Evolutionary conservation across 2,888 invertebrate species (phyloP).

Genomic region (Pelosia muscerda): DNA sequence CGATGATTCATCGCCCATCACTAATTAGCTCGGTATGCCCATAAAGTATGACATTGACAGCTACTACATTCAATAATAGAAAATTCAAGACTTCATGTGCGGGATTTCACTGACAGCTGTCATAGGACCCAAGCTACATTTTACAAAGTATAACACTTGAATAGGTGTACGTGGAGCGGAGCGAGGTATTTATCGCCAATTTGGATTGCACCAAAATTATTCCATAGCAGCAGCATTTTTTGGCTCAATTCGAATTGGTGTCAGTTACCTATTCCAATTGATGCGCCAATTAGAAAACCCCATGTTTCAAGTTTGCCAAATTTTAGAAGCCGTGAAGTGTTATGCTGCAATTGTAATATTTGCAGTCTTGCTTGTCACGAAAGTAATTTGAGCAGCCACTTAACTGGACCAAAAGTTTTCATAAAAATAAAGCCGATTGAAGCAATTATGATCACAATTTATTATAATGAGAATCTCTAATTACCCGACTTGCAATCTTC

Average conservation of each 20-base stretch:
- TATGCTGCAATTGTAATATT: slow-evolving; percentile 34
- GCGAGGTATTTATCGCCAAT: too few species aligned
- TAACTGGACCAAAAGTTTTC: slow-evolving; percentile 11
- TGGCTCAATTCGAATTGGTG: neutral
- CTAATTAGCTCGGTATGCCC: too few species aligned
- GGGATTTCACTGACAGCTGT: too few species aligned
- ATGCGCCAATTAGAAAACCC: neutral
- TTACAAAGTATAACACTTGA: too few species aligned
- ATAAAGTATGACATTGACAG: too few species aligned
- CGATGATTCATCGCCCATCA: too few species aligned
- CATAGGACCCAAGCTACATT: too few species aligned
- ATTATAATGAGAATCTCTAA: slow-evolving; percentile 35
- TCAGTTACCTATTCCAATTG: neutral
- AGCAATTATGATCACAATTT: slow-evolving; percentile 9
- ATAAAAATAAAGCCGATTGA: slow-evolving; percentile 17
- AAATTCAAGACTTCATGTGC: too few species aligned
- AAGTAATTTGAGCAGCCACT: slow-evolving; percentile 19
- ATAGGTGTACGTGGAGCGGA: too few species aligned
- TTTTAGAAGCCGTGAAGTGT: slow-evolving; percentile 29
- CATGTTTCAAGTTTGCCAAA: slow-evolving; percentile 21
- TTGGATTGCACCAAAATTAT: too few species aligned
- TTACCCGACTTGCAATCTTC: slow-evolving; percentile 16
- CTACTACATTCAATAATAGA: too few species aligned
- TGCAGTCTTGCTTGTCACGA: slow-evolving; percentile 25
- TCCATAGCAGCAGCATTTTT: neutral